Conservation (phyloP, 2,888 invertebrate species). For the Leptinotarsa tumamoca region DNA sequence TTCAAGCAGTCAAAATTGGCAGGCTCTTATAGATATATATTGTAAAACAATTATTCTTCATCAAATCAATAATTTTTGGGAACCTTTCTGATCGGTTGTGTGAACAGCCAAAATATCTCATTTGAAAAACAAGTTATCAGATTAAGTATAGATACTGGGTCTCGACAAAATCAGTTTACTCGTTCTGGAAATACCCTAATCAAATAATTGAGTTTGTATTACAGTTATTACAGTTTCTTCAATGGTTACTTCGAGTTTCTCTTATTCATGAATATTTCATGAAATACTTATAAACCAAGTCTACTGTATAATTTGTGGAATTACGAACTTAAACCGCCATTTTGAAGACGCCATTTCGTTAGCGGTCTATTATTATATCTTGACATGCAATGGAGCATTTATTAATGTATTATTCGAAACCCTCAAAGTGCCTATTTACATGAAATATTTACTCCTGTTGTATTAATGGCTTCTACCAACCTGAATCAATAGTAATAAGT, state of each 20-base stretch:
- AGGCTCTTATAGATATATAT: no score
- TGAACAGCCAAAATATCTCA: neutral
- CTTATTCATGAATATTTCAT: neutral
- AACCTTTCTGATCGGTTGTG: no score
- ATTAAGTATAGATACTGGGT: no score
- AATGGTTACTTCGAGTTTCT: neutral
- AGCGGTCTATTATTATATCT: conserved; percentile 49
- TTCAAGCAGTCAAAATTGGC: no score
- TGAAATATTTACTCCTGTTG: conserved; percentile 39
- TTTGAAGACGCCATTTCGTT: conserved; percentile 56
- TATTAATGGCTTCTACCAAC: conserved; percentile 17
- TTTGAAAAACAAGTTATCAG: no score
- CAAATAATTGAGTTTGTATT: neutral
- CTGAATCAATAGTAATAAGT: conserved; percentile 34
- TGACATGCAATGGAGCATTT: conserved; percentile 57
- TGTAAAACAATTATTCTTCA: no score
- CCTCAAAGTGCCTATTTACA: conserved; percentile 47
- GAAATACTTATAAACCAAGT: conserved; percentile 4
- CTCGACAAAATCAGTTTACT: neutral
- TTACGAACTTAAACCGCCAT: conserved; percentile 45
- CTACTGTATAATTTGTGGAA: conserved; percentile 4
- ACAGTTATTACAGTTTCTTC: neutral
- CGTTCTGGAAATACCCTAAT: neutral
- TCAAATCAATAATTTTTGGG: no score
- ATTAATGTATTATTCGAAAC: conserved; percentile 52